phyloP scores from a whole-genome alignment of 2,113 vertebrate species.

The Litocranius walleri region DNA sequence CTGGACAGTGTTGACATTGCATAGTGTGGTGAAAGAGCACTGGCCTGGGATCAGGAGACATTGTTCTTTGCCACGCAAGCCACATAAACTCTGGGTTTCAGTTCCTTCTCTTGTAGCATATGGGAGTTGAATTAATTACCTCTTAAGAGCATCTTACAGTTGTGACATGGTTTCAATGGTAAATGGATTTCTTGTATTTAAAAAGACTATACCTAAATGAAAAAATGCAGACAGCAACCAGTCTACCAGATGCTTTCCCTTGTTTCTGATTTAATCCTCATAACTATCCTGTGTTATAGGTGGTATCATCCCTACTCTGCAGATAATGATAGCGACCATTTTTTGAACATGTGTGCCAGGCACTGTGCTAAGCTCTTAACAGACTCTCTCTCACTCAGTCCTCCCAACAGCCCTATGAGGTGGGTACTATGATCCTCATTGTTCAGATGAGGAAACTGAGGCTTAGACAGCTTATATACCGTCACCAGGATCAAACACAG shows the following conservation, averaged over 20 bases:
- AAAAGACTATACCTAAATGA: conserved; percentile 38
- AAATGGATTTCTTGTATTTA: conserved; percentile 51
- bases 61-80: not conserved
- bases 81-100: not conserved
- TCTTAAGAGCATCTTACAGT: conserved; percentile 38
- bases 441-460: conserved; percentile 67
- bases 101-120: conserved; percentile 1
- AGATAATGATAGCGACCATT: conserved; percentile 73
- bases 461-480: not conserved
- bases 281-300: conserved; percentile 75
- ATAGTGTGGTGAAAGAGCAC: not conserved
- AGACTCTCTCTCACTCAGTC: conserved; percentile 71
- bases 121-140: not conserved
- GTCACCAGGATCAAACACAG: not conserved
- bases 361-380: conserved; percentile 75
- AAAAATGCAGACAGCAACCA: conserved; percentile 38
- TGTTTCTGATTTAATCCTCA: conserved; percentile 68
- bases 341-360: conserved; percentile 77
- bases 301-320: conserved; percentile 73
- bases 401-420: conserved; percentile 75
- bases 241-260: conserved; percentile 61
- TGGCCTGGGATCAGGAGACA: not conserved
- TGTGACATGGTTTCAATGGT: conserved; percentile 31
- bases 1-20: not conserved
- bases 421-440: conserved; percentile 71